Evolutionary conservation across 2,113 vertebrate species (phyloP).

Genomic region (Lycocorax pyrrhopterus): DNA sequence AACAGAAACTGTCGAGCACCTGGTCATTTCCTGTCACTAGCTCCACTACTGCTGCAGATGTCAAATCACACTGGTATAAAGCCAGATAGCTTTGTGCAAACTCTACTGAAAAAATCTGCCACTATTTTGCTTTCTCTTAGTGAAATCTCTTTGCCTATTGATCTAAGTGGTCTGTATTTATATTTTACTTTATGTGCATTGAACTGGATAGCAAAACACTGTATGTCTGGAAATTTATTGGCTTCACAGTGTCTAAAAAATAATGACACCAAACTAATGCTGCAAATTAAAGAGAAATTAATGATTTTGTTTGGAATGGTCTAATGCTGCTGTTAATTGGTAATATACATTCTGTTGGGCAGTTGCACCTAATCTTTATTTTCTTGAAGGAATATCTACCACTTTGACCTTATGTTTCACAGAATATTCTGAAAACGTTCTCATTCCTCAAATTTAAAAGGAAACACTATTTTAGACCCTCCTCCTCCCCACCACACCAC

Average conservation of each 20-base stretch:
- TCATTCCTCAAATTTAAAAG: neutral
- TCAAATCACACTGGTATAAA: neutral
- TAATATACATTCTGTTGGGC: neutral
- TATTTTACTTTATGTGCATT: neutral
- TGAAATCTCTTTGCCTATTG: neutral
- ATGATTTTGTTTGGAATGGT: neutral
- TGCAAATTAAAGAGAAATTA: conserved; percentile 7
- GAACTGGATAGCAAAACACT: neutral
- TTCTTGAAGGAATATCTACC: neutral
- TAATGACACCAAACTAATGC: neutral
- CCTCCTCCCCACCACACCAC: neutral
- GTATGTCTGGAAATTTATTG: neutral
- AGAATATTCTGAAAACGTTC: neutral
- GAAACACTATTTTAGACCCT: neutral
- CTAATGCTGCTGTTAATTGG: neutral
- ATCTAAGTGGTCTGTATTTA: neutral
- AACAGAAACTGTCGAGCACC: conserved; percentile 45
- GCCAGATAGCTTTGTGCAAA: neutral
- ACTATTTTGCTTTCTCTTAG: neutral
- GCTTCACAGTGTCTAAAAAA: neutral
- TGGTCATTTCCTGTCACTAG: conserved; percentile 30
- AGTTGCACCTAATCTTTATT: neutral
- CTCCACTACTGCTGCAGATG: neutral
- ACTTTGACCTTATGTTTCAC: neutral
- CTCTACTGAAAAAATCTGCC: neutral